phyloP scores from a whole-genome alignment of 2,113 vertebrate species.

The Thomomys bottae region DNA sequence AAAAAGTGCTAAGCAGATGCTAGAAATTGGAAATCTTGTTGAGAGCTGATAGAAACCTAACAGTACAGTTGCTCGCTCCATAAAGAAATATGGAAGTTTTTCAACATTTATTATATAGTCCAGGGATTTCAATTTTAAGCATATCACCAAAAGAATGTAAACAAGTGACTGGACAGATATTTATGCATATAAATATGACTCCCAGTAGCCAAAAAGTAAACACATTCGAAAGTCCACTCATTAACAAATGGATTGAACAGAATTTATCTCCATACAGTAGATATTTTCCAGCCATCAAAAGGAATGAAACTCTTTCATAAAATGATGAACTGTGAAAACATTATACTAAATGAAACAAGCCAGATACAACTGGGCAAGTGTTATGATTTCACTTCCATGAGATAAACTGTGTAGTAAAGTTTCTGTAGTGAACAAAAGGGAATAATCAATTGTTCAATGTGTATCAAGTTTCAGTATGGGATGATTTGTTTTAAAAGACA shows the following conservation, averaged over 20 bases:
- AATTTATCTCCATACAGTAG: not conserved
- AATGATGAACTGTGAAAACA: not conserved
- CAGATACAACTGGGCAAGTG: not conserved
- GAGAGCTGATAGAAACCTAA: not conserved
- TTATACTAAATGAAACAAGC: constrained; percentile 20
- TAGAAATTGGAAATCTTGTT: not conserved
- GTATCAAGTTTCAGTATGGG: not conserved
- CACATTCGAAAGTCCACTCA: not conserved
- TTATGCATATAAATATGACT: not conserved
- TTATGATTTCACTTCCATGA: not conserved
- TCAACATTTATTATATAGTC: not conserved
- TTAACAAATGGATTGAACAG: not conserved
- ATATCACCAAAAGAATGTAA: not conserved
- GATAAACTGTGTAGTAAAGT: not conserved
- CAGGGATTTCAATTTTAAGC: not conserved
- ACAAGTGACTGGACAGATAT: not conserved
- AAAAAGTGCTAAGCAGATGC: not conserved
- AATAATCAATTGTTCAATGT: not conserved
- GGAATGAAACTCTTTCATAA: not conserved
- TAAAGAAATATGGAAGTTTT: not conserved
- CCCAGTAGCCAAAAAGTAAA: not conserved
- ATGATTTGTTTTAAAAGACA: not conserved
- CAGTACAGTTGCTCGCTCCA: no score
- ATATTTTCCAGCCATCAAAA: constrained; percentile 3
- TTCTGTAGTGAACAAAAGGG: not conserved